These are phyloP conservation scores for Equus przewalskii DNA, from an alignment of 2,113 vertebrate species.

Conservation along the genomic window DNA sequence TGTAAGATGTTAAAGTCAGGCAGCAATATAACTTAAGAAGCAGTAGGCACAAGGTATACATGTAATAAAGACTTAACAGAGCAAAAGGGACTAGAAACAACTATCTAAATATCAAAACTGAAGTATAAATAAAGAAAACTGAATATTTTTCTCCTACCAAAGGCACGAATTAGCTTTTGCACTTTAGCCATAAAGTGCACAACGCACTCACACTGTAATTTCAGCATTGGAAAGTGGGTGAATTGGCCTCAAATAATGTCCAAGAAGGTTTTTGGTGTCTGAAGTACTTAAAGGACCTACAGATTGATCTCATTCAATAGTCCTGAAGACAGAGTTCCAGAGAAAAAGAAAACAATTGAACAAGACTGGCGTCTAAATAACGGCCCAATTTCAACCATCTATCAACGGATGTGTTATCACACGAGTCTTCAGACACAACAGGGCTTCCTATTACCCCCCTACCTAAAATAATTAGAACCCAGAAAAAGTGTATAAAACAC, in stretches of 20 bases:
- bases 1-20: slow-evolving; percentile 45
- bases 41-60: background rate
- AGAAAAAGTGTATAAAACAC: background rate
- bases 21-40: background rate
- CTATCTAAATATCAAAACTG: slow-evolving; percentile 18
- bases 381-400: background rate
- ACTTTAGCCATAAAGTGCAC: slow-evolving; percentile 35
- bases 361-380: background rate
- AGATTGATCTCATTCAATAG: background rate
- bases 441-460: background rate
- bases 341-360: background rate
- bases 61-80: slow-evolving; percentile 24
- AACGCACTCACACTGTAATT: background rate
- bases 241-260: slow-evolving; percentile 24
- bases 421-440: background rate
- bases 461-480: background rate
- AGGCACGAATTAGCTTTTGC: slow-evolving; percentile 23
- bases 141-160: slow-evolving; percentile 31
- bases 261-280: slow-evolving; percentile 3
- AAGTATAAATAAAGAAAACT: slow-evolving; percentile 46
- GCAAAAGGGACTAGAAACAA: slow-evolving; percentile 44
- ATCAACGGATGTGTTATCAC: background rate
- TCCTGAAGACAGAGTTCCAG: background rate
- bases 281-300: slow-evolving; percentile 47
- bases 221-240: background rate